Percentiles rank a stretch among this genome's conserved stretches.
These are phyloP conservation scores for Triplophysa bombifrons DNA, from an alignment of 2,797 vertebrate genomes.

Conservation along the genomic window DNA sequence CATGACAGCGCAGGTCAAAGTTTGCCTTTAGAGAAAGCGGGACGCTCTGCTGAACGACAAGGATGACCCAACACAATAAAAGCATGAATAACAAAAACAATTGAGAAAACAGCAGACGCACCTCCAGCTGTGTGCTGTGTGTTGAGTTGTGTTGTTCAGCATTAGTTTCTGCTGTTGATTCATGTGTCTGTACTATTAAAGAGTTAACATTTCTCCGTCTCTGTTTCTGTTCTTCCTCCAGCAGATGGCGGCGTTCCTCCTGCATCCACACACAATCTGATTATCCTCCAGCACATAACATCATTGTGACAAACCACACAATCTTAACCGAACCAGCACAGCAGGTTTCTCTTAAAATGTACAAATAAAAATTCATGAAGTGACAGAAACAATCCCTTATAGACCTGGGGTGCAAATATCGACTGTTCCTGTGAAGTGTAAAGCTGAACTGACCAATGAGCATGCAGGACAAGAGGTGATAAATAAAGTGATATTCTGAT, in stretches of 20 bases:
- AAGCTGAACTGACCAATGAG: too few relatives aligned
- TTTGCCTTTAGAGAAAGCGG: constrained; percentile 73
- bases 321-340: too few relatives aligned
- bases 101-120: neutral
- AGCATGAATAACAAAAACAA: too few relatives aligned
- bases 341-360: too few relatives aligned
- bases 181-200: constrained; percentile 49
- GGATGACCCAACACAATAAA: neutral
- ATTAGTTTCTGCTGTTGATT: constrained; percentile 44
- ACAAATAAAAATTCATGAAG: too few relatives aligned
- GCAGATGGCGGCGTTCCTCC: constrained; percentile 66
- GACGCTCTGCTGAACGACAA: constrained; percentile 57
- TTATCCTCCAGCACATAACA: neutral
- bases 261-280: constrained; percentile 45
- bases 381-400: too few relatives aligned
- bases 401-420: too few relatives aligned
- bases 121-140: neutral
- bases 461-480: too few relatives aligned
- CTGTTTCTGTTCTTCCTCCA: constrained; percentile 62
- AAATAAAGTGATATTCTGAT: too few relatives aligned
- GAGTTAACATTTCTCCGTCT: constrained; percentile 59
- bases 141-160: constrained; percentile 28
- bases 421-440: too few relatives aligned
- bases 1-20: constrained; percentile 84
- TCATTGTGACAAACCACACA: too few relatives aligned